Conservation (phyloP, 2,113 vertebrate genomes). For the Pygoscelis adeliae region DNA sequence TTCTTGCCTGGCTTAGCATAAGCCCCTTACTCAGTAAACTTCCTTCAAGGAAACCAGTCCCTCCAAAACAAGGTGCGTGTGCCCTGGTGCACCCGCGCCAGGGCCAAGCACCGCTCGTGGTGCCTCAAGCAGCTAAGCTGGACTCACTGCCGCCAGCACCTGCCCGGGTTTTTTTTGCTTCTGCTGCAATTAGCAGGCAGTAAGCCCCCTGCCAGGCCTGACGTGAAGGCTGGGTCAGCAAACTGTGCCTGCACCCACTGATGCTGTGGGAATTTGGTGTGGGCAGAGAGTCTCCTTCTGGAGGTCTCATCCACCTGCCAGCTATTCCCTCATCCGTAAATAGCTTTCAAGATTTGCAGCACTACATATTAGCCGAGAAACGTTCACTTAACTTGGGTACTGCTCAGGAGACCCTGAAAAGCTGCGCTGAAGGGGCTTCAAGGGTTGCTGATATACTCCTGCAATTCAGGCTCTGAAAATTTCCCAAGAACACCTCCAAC, state of each 20-base stretch:
- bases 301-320: background rate
- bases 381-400: background rate
- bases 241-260: background rate
- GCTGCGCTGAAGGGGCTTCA: background rate
- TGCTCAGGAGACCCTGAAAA: background rate
- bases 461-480: background rate
- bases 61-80: background rate
- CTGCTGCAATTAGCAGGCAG: background rate
- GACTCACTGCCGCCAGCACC: background rate
- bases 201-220: background rate
- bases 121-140: background rate
- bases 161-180: rapidly evolving
- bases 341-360: background rate
- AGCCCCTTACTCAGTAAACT: background rate
- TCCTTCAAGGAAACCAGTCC: background rate
- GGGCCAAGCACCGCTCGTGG: background rate
- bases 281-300: background rate
- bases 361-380: background rate
- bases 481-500: rapidly evolving
- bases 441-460: background rate
- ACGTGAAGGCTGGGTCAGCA: background rate
- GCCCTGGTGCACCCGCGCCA: background rate
- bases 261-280: background rate
- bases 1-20: background rate
- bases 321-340: background rate